Evolutionary conservation across 2,113 vertebrate genomes (phyloP).

Genomic region (Gobiocypris rarus): DNA sequence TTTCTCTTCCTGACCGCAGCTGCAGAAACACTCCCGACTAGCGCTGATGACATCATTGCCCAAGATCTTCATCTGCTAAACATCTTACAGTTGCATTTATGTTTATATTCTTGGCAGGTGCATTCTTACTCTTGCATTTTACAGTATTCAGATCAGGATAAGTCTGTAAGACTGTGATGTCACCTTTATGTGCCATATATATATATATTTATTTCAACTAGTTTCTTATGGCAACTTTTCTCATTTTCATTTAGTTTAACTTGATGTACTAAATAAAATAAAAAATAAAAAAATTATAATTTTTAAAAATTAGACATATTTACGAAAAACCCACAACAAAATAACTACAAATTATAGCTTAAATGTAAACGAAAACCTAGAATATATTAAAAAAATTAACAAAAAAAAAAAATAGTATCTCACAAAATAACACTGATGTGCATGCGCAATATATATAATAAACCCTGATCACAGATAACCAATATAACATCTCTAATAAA

Average conservation of each 20-base stretch:
- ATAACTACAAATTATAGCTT: no score
- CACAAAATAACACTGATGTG: neutral
- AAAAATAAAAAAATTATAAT: neutral
- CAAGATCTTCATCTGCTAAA: conserved; percentile 45
- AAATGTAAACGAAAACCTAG: no score
- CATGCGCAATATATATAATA: neutral
- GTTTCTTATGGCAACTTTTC: neutral
- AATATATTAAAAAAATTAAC: no score
- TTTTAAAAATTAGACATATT: no score
- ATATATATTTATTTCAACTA: no score
- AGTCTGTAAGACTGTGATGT: neutral
- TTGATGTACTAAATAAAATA: neutral
- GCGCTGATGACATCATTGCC: conserved; percentile 56
- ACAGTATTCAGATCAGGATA: neutral
- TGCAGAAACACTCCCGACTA: conserved; percentile 39
- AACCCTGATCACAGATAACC: no score
- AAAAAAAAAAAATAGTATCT: neutral
- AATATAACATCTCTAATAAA: no score
- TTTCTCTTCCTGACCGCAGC: conserved; percentile 19
- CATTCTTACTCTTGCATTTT: neutral
- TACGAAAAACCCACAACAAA: neutral
- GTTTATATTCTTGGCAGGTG: neutral
- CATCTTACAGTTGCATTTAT: conserved; percentile 20
- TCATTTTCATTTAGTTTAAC: neutral
- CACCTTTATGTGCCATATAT: neutral